Percentiles rank a stretch among this genome's conserved stretches.
Evolutionary conservation across 64 coral and sea anemone genomes (phyloP).

Genomic region (Montipora foliosa): DNA sequence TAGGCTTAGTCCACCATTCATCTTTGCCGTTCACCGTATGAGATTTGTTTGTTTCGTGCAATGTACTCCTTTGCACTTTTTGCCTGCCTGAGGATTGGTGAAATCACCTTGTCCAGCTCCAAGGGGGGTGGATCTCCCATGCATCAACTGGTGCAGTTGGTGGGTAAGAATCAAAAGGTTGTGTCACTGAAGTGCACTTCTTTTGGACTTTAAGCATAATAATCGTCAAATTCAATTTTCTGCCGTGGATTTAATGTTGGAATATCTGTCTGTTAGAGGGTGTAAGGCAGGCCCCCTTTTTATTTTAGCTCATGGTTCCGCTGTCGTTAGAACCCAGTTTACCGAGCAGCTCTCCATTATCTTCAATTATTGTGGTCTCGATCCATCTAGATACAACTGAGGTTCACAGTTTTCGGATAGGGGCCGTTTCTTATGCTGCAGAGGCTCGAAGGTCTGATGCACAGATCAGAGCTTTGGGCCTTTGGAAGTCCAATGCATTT

Average conservation of each 20-base stretch:
- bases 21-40: constrained; percentile 25
- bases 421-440: too few species aligned
- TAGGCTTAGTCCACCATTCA: background rate
- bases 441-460: too few species aligned
- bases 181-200: background rate
- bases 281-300: background rate
- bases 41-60: constrained; percentile 55
- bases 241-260: background rate
- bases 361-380: background rate
- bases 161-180: background rate
- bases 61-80: constrained; percentile 27
- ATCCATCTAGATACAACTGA: constrained; percentile 10
- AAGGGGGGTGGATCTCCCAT: background rate
- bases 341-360: background rate
- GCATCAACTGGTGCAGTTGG: background rate
- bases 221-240: background rate
- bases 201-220: background rate
- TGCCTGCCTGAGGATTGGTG: background rate
- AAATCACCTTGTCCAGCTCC: background rate
- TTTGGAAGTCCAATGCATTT: too few species aligned
- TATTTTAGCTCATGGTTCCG: background rate
- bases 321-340: background rate
- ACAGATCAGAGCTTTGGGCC: too few species aligned
- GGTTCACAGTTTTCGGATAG: constrained; percentile 38
- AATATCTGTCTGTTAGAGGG: background rate